Base-by-base conservation (phyloP, 1,140 invertebrate genomes). In the Sarcophaga bullata region DNA sequence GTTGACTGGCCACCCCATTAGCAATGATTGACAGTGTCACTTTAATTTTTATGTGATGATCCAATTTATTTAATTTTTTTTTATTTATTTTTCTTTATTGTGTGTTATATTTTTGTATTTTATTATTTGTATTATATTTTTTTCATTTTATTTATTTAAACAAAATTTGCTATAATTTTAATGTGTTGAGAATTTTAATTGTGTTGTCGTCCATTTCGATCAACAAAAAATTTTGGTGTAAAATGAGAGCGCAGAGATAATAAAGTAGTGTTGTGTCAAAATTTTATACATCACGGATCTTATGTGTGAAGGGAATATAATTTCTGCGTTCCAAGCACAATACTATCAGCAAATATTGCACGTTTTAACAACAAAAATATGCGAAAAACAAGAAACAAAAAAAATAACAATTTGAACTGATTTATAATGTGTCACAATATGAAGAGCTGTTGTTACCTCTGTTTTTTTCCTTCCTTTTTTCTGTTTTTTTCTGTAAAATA, bases 381-480 rank as follows among this genome's bases (percentile, higher is more conserved):
- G 10, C 8, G 17, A n/a, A n/a, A n/a, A n/a, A n/a, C n/a, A n/a
- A n/a, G n/a, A n/a, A n/a, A n/a, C 46, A 48, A n/a, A 76, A 15
- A 50, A 52, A 50, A 78, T n/a, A 78, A 78, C 15, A 78, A 52
- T 50, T 37, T 78, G 75, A 78, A 78, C 75, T 78, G 75, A 78
- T 78, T 78, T 78, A 78, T 78, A 78, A 78, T 78, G 48, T 78
- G 75, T 78, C 75, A 78, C 75, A 78, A 78, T 78, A 78, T 78
- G 75, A 78, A 78, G 75, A 78, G 75, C 48, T 78, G 17, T 72
- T 19, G 48, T 52, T 78, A 50, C 19, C 48, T 48, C 49, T 76
- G 48, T 48, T 76, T 47, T 76, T 3, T n/a, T 15, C 25, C 19
- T 47, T 37, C 25, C 25, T 37, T 37, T 37, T n/a, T n/a, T n/a